Base-by-base conservation (phyloP, 2,113 vertebrate genomes). In the Phylloscopus trochiloides region DNA sequence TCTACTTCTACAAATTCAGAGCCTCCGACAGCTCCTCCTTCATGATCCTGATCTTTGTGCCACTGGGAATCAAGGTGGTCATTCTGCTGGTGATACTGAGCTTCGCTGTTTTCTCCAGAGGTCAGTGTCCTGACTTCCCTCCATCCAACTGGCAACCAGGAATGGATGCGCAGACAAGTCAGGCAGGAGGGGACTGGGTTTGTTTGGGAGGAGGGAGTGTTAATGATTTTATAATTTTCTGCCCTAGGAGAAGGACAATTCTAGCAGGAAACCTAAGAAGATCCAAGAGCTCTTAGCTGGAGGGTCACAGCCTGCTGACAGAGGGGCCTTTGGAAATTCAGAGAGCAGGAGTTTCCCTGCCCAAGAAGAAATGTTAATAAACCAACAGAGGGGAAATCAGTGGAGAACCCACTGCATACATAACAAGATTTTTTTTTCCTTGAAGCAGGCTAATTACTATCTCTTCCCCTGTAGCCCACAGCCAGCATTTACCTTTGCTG, bases 1-100 rank as follows among this genome's bases (percentile, higher is more conserved):
- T 98, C 32, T 98, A 98, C 94, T 92, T 98, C 92, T 98, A 98
- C 20, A 98, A 63, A 8, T 97, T 98, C 96, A 97, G 50, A 8
- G 89, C 97, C 1, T 57, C 93, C 9, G 51, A 70, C 77, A 52
- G 88, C 43, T 90, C 93, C 9, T 85, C 70, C 11, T 19, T 95
- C 26, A 68, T 92, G 17, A 36, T 96, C 26, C 88, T 97, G 7
- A 92, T 97, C 42, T 93, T 98, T 0, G 79, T 96, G 4, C 93
- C 95, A 0, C 85, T 98, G 11, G 97, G 96, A 38, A 74, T 97
- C 50, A 98, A 98, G 70, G 85, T 82, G 10, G 40, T 98, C 5
- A 28, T 98, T 62, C 28, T 98, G 63, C 59, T 98, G 13, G 71
- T 72, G 11, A 71, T 98, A 2, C 45, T 98, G 51, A 96, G 83